These are phyloP conservation scores for Thecophora atra DNA, from an alignment of 2,888 invertebrate species.

Conservation along the genomic window DNA sequence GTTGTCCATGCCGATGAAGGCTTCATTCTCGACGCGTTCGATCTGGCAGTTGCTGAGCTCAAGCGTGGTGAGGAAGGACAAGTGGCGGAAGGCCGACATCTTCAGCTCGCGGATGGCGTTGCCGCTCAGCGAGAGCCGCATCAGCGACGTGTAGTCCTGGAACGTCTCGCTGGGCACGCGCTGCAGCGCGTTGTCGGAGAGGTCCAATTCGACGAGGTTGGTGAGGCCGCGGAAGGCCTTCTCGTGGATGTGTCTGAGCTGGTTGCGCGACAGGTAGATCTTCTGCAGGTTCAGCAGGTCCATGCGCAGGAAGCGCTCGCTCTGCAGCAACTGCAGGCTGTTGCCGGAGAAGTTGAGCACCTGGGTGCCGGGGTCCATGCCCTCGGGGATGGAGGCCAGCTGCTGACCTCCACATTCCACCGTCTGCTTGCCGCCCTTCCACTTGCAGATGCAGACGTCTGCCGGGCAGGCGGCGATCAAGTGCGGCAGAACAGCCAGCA, in stretches of 20 bases:
- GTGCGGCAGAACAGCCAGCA: slow-evolving; percentile 8
- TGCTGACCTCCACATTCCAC: slow-evolving; percentile 88
- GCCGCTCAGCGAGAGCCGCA: slow-evolving; percentile 82
- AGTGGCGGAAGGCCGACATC: slow-evolving; percentile 77
- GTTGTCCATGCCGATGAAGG: slow-evolving; percentile 82
- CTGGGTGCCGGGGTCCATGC: slow-evolving; percentile 88
- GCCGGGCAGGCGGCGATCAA: slow-evolving; percentile 71
- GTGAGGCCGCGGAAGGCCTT: slow-evolving; percentile 84
- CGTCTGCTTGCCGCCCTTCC: slow-evolving; percentile 93
- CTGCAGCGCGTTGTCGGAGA: slow-evolving; percentile 82
- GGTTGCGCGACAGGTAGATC: slow-evolving; percentile 82
- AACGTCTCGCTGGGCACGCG: slow-evolving; percentile 83
- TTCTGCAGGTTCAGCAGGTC: slow-evolving; percentile 88
- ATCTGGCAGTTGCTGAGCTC: slow-evolving; percentile 86
- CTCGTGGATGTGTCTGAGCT: slow-evolving; percentile 80
- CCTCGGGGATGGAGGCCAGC: slow-evolving; percentile 84
- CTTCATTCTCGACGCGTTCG: slow-evolving; percentile 78
- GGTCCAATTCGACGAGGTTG: slow-evolving; percentile 88
- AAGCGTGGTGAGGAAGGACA: slow-evolving; percentile 80
- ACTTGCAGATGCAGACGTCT: slow-evolving; percentile 83
- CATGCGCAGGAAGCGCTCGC: slow-evolving; percentile 82
- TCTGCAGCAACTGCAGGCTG: slow-evolving; percentile 83
- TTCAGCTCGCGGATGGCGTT: slow-evolving; percentile 83
- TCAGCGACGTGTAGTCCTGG: slow-evolving; percentile 79
- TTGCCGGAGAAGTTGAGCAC: slow-evolving; percentile 90